Evolutionary conservation across 2,797 vertebrate genomes (phyloP).

Genomic region (Sebastes aleutianus): DNA sequence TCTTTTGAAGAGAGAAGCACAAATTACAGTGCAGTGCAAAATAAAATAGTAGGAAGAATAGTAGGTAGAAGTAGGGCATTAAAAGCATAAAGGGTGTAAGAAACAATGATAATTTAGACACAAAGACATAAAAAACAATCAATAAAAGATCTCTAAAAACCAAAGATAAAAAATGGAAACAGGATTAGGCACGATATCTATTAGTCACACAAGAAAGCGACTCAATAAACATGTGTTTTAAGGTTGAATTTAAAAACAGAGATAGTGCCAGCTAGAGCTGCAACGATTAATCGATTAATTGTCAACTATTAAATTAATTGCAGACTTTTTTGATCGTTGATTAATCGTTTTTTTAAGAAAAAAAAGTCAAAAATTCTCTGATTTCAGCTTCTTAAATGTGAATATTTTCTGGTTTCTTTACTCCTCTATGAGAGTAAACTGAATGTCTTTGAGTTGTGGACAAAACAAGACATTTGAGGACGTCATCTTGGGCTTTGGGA

Average conservation of each 20-base stretch:
- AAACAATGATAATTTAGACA: background rate
- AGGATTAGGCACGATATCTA: background rate
- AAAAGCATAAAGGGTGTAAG: background rate
- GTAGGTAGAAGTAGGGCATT: background rate
- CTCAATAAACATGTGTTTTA: background rate
- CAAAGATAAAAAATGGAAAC: background rate
- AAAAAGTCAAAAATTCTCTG: too few species aligned
- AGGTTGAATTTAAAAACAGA: background rate
- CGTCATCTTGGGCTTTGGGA: accelerated
- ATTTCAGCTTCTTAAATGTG: too few species aligned
- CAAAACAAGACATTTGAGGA: too few species aligned
- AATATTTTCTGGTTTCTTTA: too few species aligned
- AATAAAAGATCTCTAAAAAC: background rate
- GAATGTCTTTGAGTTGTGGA: too few species aligned
- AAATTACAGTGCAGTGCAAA: background rate
- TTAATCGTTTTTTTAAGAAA: too few species aligned
- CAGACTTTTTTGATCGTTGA: too few species aligned
- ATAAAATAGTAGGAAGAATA: background rate
- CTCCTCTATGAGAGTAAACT: too few species aligned
- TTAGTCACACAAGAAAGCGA: background rate
- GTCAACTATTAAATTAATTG: too few species aligned
- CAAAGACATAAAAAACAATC: background rate
- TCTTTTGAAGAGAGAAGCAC: background rate
- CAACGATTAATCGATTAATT: too few species aligned
- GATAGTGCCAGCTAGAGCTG: background rate